Evolutionary conservation across 2,888 invertebrate genomes (phyloP).

Genomic region (Coenonympha arcania): DNA sequence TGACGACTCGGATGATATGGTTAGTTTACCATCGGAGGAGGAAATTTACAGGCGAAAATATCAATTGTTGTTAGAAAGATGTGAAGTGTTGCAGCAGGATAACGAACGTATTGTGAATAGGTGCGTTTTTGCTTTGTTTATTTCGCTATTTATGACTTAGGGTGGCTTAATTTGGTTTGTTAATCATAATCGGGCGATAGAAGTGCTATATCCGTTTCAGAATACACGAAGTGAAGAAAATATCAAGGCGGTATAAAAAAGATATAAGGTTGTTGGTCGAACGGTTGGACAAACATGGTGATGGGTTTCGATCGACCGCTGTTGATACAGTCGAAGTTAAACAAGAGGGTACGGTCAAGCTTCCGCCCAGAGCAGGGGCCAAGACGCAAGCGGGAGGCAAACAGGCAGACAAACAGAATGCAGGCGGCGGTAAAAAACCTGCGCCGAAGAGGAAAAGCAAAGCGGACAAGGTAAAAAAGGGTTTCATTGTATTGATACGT

Average conservation of each 20-base stretch:
- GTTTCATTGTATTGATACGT: too few species aligned
- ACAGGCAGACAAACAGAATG: slow-evolving; percentile 52
- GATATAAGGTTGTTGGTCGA: slow-evolving; percentile 80
- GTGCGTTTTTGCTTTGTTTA: slow-evolving; percentile 44
- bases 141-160: slow-evolving; percentile 25
- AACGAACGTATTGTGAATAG: slow-evolving; percentile 82
- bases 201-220: slow-evolving; percentile 50
- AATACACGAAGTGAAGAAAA: slow-evolving; percentile 81
- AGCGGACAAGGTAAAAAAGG: slow-evolving; percentile 69
- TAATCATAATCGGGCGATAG: slow-evolving; percentile 28
- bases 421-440: slow-evolving; percentile 52
- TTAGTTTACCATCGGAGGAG: slow-evolving; percentile 74
- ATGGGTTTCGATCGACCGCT: slow-evolving; percentile 78
- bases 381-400: slow-evolving; percentile 46
- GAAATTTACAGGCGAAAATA: slow-evolving; percentile 83
- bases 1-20: slow-evolving; percentile 73
- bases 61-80: slow-evolving; percentile 81
- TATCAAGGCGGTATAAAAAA: slow-evolving; percentile 78
- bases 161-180: slow-evolving; percentile 23
- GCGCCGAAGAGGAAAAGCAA: slow-evolving; percentile 75
- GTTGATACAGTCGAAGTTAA: slow-evolving; percentile 74
- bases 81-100: slow-evolving; percentile 83
- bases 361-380: slow-evolving; percentile 39
- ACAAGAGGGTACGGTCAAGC: slow-evolving; percentile 44
- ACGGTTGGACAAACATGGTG: slow-evolving; percentile 79